A percentile compares a stretch with the other conserved stretches of the same genome.
phyloP scores from a whole-genome alignment of 2,888 invertebrate species.

The Perizoma affinitatum region DNA sequence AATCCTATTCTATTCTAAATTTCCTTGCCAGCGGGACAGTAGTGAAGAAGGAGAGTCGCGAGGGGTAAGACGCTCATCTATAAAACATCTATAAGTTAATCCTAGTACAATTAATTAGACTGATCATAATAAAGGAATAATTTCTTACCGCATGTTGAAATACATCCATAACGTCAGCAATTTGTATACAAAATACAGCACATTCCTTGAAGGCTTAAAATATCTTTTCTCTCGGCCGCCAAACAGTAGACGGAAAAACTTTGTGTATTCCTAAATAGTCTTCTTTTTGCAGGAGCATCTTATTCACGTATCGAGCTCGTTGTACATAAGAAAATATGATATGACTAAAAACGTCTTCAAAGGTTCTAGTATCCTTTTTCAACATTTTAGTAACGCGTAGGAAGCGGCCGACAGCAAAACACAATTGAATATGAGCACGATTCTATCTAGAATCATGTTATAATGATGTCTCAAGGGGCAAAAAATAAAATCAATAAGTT shows the following conservation, averaged over 20 bases:
- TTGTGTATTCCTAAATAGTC: constrained; percentile 12
- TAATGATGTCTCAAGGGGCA: no score
- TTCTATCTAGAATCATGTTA: no score
- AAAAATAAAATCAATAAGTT: no score
- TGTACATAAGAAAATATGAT: constrained; percentile 37
- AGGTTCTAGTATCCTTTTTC: constrained; percentile 30
- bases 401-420: no score
- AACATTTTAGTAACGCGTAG: constrained; percentile 15
- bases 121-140: background rate
- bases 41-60: constrained; percentile 59
- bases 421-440: no score
- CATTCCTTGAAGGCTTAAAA: constrained; percentile 42
- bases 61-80: constrained; percentile 6
- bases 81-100: no score
- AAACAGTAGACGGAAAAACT: constrained; percentile 8
- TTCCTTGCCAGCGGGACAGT: constrained; percentile 54
- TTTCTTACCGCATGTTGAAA: constrained; percentile 53
- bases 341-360: constrained; percentile 52
- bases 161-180: constrained; percentile 51
- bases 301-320: constrained; percentile 52
- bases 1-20: no score
- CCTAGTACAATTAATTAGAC: no score
- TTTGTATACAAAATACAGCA: constrained; percentile 50
- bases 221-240: constrained; percentile 17
- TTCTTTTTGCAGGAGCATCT: constrained; percentile 40